Base-by-base conservation (phyloP, 1,140 invertebrate species). In the Ips nitidus region DNA sequence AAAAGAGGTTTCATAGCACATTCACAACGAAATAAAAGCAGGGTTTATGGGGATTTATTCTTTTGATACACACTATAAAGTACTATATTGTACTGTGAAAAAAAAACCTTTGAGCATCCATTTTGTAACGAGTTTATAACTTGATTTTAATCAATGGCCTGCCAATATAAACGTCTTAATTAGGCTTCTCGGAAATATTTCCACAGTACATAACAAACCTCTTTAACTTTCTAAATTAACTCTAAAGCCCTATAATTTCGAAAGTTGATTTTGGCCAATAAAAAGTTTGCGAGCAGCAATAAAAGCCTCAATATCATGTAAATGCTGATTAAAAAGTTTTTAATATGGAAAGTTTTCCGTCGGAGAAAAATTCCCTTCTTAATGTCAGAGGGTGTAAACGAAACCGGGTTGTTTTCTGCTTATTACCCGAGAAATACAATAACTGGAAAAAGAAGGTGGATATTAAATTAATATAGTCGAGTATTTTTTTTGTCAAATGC, bases 271-370 rank as follows among this genome's bases (percentile, higher is more conserved):
- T 50, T 41, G 45, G 60, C 6, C 43, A 62, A 50, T 50, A 39
- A 62, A 61, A 62, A 62, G 22, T 62, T 62, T 40, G n/a, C n/a
- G 45, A 62, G 60, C 36, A 52, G 43, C 60, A 62, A 62, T 62
- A 62, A 62, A 62, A 45, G 45, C 60, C 45, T 62, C 45, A 62
- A 62, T 62, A 62, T 62, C 43, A 62, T 62, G 60, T 43, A 62
- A 62, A 62, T 38, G 60, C 60, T 62, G 60, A 62, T 62, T 62
- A 62, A 62, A 62, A 62, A 62, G 60, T 62, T 62, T 62, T 50
- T 62, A 62, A 62, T 62, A 52, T 38, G 45, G 45, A 62, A 62
- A 62, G 2, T 58, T 50, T 62, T 6, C 37, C 36, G 43, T 38
- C 55, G 39, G 55, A 41, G 22, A 40, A 57, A 50, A 50, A 50